Conservation (phyloP, 2,888 invertebrate genomes). For the Drosophila quinaria region DNA sequence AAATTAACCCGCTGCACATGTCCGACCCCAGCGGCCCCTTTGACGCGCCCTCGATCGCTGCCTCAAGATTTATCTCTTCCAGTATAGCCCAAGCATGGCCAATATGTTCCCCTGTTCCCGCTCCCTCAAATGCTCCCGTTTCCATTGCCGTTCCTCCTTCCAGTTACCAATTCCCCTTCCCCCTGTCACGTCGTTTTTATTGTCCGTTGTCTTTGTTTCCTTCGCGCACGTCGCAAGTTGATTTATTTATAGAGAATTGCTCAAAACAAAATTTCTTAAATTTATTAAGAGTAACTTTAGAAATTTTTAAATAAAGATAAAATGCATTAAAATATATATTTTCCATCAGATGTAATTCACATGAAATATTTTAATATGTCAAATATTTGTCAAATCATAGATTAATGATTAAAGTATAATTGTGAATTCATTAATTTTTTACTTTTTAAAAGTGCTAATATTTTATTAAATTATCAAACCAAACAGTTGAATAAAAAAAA, state of each 20-base stretch:
- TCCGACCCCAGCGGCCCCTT: slow-evolving; percentile 76
- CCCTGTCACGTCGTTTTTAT: slow-evolving; percentile 9
- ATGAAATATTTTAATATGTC: too few species aligned
- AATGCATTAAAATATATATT: too few species aligned
- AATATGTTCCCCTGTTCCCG: slow-evolving; percentile 37
- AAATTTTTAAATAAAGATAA: too few species aligned
- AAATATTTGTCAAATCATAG: too few species aligned
- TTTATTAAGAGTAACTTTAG: neutral
- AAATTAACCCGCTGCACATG: slow-evolving; percentile 84
- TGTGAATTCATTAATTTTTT: too few species aligned
- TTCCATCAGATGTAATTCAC: too few species aligned
- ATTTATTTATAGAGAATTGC: slow-evolving; percentile 82
- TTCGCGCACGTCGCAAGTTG: slow-evolving; percentile 51
- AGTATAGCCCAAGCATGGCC: slow-evolving; percentile 79
- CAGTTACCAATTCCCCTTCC: slow-evolving; percentile 16
- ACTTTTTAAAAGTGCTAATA: too few species aligned
- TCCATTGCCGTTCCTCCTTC: slow-evolving; percentile 5
- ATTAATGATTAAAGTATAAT: too few species aligned
- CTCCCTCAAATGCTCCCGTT: slow-evolving; percentile 2
- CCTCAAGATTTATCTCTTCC: slow-evolving; percentile 83
- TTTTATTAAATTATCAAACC: too few species aligned
- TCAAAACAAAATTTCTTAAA: slow-evolving; percentile 35
- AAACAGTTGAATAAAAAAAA: too few species aligned
- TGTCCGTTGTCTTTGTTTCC: slow-evolving; percentile 25
- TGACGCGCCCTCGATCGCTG: slow-evolving; percentile 70